Base-by-base conservation (phyloP, 2,888 invertebrate genomes). In the Drosophila kuntzei region DNA sequence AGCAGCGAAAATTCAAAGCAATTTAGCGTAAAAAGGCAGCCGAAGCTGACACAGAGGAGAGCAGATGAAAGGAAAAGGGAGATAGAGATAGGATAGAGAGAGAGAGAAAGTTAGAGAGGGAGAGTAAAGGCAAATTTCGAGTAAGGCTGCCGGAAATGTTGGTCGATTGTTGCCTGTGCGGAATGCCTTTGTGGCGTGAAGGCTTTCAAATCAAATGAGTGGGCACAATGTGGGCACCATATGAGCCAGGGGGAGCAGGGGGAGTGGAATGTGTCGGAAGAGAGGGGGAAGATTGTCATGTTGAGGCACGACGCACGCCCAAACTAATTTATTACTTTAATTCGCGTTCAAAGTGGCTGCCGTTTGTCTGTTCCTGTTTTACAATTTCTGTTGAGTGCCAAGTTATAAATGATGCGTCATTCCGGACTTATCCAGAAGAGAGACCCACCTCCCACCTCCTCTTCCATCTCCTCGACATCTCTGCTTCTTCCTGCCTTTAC, bases 161-260 rank as follows among this genome's bases (percentile, higher is more conserved):
- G 61, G 32, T 58, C 62, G 47, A 47, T 63, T 79, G 59, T 72
- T 67, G 69, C 47, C 55, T 57, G 51, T 54, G 46, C 22, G 72
- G 76, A 80, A 83, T 79, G 78, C 78, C 80, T 80, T 72, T 76
- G 80, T 80, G 80, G 74, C 71, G 64, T 69, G 78, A 72, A 76
- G 76, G 81, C 81, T 84, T 87, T 83, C 78, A 78, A 87, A 84
- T 84, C 78, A 83, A 83, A 84, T 76, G 71, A 77, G 85, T 71
- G 68, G 78, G 76, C 76, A 80, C 68, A 80, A 69, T 76, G 63
- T 72, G 68, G 51, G 65, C 49, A 43, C 50, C 72, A 71, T 63
- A 64, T 69, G 66, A 46, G 37, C 9, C 7, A 3, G 20, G 34
- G 39, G 8, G 12, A 37, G 36, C 9, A 22, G 7, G 8, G 12